Percentiles rank a stretch among this genome's conserved stretches.
phyloP scores from a whole-genome alignment of 2,888 invertebrate genomes.

The Odontothrips loti region DNA sequence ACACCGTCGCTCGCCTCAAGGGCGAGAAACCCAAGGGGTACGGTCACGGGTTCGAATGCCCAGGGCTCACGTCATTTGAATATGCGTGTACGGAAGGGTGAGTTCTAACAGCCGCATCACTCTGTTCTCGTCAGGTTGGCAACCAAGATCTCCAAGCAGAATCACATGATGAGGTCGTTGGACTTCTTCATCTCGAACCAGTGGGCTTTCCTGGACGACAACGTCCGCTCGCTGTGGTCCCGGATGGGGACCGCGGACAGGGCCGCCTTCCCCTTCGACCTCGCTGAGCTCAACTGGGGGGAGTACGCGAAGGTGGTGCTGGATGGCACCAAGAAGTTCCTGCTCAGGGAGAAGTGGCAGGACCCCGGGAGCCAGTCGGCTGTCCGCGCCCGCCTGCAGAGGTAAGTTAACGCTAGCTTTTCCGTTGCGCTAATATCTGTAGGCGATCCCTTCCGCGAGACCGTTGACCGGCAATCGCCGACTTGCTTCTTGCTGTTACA shows the following conservation, averaged over 20 bases:
- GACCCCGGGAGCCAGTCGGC: no score
- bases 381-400: no score
- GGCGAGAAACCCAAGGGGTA: not conserved
- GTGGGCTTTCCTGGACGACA: not conserved
- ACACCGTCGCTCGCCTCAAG: not conserved
- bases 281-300: not conserved
- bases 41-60: not conserved
- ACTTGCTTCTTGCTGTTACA: not conserved
- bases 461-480: not conserved
- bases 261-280: not conserved
- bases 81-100: no score
- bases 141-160: not conserved
- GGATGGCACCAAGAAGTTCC: not conserved
- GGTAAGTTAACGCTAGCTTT: no score
- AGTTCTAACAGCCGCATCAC: no score
- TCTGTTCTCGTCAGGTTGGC: not conserved
- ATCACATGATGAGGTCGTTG: not conserved
- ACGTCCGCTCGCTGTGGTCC: slow-evolving; percentile 8
- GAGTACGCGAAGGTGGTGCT: not conserved
- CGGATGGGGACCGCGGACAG: not conserved
- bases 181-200: not conserved
- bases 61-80: no score
- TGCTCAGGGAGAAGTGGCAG: not conserved
- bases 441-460: no score
- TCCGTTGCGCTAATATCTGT: no score